Percentiles rank a stretch among this genome's conserved stretches.
These are phyloP conservation scores for Nesidiocoris tenuis DNA, from an alignment of 2,888 invertebrate species.

Conservation along the genomic window DNA sequence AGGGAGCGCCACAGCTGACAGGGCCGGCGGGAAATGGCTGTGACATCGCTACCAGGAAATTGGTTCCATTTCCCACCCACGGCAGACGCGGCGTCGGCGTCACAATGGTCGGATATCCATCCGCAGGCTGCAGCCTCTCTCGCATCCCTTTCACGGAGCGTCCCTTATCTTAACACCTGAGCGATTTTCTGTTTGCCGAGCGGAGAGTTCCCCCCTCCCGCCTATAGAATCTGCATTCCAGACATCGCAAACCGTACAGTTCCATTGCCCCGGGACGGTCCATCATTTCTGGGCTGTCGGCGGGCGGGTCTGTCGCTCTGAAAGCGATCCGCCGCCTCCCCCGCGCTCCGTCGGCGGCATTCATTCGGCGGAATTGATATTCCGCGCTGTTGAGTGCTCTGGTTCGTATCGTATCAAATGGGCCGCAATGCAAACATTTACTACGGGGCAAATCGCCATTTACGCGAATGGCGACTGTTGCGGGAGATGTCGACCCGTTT, in stretches of 20 bases:
- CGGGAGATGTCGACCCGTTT: too few species aligned
- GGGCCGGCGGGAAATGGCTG: conserved; percentile 20
- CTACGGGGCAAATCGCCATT: not conserved
- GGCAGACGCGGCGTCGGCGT: conserved; percentile 20
- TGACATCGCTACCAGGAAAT: conserved; percentile 42
- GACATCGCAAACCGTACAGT: not conserved
- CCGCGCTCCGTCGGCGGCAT: not conserved
- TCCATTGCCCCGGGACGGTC: not conserved
- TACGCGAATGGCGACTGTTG: too few species aligned
- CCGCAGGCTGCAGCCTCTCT: not conserved
- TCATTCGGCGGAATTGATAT: not conserved
- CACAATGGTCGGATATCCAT: conserved; percentile 17
- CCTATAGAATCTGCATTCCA: not conserved
- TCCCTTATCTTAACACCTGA: conserved; percentile 40
- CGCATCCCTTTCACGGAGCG: not conserved
- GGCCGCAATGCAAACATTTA: not conserved
- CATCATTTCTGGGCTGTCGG: too few species aligned
- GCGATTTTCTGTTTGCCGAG: conserved; percentile 32
- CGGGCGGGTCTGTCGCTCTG: not conserved
- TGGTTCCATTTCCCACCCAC: conserved; percentile 41
- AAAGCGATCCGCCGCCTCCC: not conserved
- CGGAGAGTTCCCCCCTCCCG: not conserved
- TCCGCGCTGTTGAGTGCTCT: not conserved
- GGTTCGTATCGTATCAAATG: not conserved
- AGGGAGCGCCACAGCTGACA: not conserved